Conservation (phyloP, 2,113 vertebrate species). For the Danionella cerebrum region DNA sequence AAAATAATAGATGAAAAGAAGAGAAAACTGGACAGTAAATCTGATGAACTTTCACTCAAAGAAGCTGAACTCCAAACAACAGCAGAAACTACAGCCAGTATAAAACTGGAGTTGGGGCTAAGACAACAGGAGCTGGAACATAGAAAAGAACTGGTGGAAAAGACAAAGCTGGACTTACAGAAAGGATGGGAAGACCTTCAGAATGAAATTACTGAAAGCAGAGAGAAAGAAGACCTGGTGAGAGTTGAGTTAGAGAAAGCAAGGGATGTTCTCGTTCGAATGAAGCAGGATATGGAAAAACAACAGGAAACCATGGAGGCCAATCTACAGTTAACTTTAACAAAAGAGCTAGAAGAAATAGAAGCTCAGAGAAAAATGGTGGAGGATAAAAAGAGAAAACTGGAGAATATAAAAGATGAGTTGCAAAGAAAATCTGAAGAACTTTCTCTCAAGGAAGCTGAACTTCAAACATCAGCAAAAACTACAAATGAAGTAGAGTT, state of each 20-base stretch:
- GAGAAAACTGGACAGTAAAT: too few relatives aligned
- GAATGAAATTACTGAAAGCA: neutral
- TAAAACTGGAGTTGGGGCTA: neutral
- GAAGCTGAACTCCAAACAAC: neutral
- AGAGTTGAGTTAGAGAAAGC: neutral
- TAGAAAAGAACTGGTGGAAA: neutral
- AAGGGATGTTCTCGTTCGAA: neutral
- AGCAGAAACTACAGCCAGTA: neutral
- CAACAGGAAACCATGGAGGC: slow-evolving; percentile 8
- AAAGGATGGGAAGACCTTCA: slow-evolving; percentile 9
- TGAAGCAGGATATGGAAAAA: neutral
- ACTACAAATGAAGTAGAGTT: too few relatives aligned
- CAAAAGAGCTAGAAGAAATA: slow-evolving; percentile 1
- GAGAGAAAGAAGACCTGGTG: slow-evolving; percentile 5
- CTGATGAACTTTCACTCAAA: neutral
- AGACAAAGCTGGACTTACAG: neutral
- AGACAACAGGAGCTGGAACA: neutral
- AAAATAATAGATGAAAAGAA: too few relatives aligned
- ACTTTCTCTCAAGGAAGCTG: too few relatives aligned
- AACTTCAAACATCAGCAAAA: too few relatives aligned
- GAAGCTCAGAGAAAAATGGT: neutral
- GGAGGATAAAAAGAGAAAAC: neutral
- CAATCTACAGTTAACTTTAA: neutral
- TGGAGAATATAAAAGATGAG: slow-evolving; percentile 11
- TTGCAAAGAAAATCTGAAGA: slow-evolving; percentile 7